phyloP scores from a whole-genome alignment of 2,888 invertebrate species.

The Cataglyphis rosenhaueri region DNA sequence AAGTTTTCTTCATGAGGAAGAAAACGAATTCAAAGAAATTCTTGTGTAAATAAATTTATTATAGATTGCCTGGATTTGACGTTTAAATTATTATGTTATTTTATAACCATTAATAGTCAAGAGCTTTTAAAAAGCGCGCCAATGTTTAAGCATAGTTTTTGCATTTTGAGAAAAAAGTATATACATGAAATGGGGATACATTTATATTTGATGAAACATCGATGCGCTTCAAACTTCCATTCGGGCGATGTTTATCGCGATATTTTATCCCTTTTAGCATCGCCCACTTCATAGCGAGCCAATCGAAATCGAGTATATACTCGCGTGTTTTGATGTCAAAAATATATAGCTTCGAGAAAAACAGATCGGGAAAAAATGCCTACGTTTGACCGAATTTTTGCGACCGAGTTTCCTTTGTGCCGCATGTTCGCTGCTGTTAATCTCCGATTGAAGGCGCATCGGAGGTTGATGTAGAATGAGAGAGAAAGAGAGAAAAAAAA shows the following conservation, averaged over 20 bases:
- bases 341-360: conserved; percentile 5
- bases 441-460: conserved; percentile 39
- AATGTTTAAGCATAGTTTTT: not conserved
- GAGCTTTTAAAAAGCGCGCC: not conserved
- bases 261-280: conserved; percentile 11
- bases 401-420: conserved; percentile 49
- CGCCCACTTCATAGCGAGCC: conserved; percentile 5
- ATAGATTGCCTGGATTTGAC: not conserved
- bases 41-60: not conserved
- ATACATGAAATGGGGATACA: not conserved
- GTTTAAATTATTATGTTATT: not conserved
- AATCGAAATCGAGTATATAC: not conserved
- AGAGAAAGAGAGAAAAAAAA: not conserved
- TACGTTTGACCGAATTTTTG: conserved; percentile 45
- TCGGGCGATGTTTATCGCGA: conserved; percentile 14
- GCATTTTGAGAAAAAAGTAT: not conserved
- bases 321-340: conserved; percentile 24
- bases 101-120: not conserved
- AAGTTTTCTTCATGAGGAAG: too few relatives aligned
- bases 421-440: conserved; percentile 54
- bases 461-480: not conserved
- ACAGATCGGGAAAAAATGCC: conserved; percentile 16
- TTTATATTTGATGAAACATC: conserved; percentile 33
- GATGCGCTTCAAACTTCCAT: not conserved
- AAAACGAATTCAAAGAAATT: too few relatives aligned